Evolutionary conservation across 2,888 invertebrate genomes (phyloP).

Genomic region (Harpagoxenus sublaevis): DNA sequence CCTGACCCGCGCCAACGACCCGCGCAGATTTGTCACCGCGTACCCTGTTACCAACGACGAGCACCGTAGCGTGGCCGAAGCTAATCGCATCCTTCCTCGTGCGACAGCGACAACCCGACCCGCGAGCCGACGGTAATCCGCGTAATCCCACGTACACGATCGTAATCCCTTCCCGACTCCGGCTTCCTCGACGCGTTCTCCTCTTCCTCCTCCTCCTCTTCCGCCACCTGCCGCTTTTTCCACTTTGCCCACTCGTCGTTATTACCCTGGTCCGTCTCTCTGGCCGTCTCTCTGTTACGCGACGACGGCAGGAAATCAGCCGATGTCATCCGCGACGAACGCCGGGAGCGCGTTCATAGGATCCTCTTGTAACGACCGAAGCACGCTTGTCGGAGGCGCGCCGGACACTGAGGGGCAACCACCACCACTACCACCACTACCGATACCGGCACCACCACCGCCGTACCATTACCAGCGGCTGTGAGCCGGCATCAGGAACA

Average conservation of each 20-base stretch:
- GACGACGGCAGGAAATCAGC: conserved; percentile 23
- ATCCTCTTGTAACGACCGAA: conserved; percentile 80
- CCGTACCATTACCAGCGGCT: conserved; percentile 73
- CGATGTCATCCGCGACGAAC: conserved; percentile 73
- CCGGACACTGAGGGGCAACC: conserved; percentile 86
- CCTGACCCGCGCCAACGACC: conserved; percentile 37
- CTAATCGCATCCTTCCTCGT: conserved; percentile 50
- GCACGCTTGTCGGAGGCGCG: conserved; percentile 86
- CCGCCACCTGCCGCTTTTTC: neutral
- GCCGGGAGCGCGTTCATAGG: conserved; percentile 71
- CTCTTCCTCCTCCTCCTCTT: conserved; percentile 13
- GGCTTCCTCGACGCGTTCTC: neutral
- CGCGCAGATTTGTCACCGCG: conserved; percentile 23
- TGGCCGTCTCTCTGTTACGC: conserved; percentile 56
- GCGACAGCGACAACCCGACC: conserved; percentile 1
- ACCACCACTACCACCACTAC: conserved; percentile 81
- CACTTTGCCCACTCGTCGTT: conserved; percentile 28
- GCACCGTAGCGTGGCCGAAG: neutral
- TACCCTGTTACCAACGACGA: conserved; percentile 35
- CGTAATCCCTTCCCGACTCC: conserved; percentile 10
- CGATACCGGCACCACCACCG: conserved; percentile 70
- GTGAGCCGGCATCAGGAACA: conserved; percentile 67
- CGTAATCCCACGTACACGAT: conserved; percentile 25
- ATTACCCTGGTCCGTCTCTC: conserved; percentile 20
- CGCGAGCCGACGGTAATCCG: conserved; percentile 4